A percentile compares a stretch with the other conserved stretches of the same genome.
phyloP scores from a whole-genome alignment of 2,797 vertebrate species.

The Gallinago stenura region DNA sequence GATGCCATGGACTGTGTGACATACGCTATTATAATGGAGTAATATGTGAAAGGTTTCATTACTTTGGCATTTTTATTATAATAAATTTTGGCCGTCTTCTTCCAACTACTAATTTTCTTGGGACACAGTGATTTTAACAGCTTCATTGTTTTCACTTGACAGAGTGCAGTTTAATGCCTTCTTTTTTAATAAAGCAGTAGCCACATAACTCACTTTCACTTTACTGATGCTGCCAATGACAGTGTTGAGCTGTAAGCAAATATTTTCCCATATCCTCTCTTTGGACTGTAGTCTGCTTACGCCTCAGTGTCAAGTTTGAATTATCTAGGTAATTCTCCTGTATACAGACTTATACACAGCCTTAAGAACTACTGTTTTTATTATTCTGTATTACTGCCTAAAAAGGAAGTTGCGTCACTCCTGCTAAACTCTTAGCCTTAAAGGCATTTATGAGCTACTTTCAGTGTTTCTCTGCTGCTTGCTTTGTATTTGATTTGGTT shows the following conservation, averaged over 20 bases:
- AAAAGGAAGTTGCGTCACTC: background rate
- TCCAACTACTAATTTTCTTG: background rate
- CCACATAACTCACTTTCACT: slow-evolving; percentile 4
- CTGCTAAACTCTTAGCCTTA: background rate
- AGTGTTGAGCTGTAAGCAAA: slow-evolving; percentile 6
- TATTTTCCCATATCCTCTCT: background rate
- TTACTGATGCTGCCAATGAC: background rate
- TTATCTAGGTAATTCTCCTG: background rate
- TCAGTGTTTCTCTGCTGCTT: background rate
- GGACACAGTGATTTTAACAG: background rate
- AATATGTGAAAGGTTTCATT: background rate
- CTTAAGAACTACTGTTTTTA: background rate
- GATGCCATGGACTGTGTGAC: background rate
- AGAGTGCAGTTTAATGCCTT: background rate
- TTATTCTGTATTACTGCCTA: background rate
- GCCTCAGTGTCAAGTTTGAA: background rate
- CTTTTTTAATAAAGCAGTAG: background rate
- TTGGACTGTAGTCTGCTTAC: background rate
- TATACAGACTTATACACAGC: background rate
- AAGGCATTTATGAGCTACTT: background rate
- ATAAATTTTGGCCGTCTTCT: background rate
- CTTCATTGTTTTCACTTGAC: slow-evolving; percentile 20
- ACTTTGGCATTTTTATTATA: slow-evolving; percentile 2
- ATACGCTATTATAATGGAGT: background rate
- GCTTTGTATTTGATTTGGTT: background rate